Conservation (phyloP, 2,888 invertebrate genomes). For the Hirtodrosophila histrioides region DNA sequence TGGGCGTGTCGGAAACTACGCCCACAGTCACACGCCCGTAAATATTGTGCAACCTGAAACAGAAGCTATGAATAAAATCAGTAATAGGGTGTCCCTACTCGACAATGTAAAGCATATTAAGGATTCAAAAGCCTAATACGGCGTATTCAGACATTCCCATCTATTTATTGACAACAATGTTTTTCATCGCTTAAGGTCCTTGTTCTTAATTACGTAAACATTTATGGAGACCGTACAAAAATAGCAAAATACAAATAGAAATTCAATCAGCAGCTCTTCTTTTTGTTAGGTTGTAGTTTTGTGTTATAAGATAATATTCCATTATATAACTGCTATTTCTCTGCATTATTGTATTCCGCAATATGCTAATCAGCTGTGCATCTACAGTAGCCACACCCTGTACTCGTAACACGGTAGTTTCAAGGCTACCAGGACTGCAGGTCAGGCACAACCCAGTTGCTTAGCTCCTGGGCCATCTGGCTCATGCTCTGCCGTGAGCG, state of each 20-base stretch:
- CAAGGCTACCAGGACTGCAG: conserved; percentile 38
- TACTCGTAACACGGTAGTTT: background rate
- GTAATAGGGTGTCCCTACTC: conserved; percentile 30
- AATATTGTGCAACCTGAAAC: conserved; percentile 26
- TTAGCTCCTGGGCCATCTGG: conserved; percentile 20
- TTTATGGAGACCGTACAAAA: too few relatives aligned
- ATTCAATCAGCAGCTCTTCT: background rate
- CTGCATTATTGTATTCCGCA: conserved; percentile 10
- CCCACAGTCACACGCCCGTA: conserved; percentile 34
- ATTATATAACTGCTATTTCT: conserved; percentile 13
- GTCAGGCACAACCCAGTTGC: conserved; percentile 27
- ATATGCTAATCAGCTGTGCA: conserved; percentile 3
- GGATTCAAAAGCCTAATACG: too few relatives aligned
- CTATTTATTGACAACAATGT: too few relatives aligned
- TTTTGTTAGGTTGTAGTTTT: too few relatives aligned
- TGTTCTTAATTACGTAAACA: too few relatives aligned
- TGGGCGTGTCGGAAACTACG: conserved; percentile 63
- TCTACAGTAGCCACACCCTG: conserved; percentile 31
- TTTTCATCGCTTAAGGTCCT: too few relatives aligned
- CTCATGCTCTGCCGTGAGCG: conserved; percentile 36
- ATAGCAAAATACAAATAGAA: too few relatives aligned
- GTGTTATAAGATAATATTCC: too few relatives aligned
- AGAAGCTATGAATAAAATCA: conserved; percentile 25
- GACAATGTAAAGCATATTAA: too few relatives aligned
- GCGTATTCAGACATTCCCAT: too few relatives aligned